phyloP scores from a whole-genome alignment of 2,888 invertebrate genomes.

The Ennomos erosarius region DNA sequence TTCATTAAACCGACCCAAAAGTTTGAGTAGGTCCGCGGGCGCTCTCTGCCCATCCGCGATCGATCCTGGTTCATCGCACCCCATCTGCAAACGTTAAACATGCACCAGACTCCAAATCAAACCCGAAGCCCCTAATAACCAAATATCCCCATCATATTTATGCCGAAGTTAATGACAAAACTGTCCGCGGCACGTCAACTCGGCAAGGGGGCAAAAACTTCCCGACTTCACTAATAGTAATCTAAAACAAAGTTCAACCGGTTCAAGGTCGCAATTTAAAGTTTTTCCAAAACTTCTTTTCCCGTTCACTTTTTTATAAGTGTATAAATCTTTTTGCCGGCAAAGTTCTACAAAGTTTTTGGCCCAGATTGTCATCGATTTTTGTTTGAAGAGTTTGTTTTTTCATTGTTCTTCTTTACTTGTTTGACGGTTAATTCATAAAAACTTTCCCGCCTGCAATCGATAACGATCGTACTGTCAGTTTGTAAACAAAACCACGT shows the following conservation, averaged over 20 bases:
- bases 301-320: constrained; percentile 84
- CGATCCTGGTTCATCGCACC: constrained; percentile 75
- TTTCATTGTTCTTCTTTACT: constrained; percentile 86
- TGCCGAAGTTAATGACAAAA: constrained; percentile 61
- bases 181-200: constrained; percentile 66
- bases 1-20: constrained; percentile 79
- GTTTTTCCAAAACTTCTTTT: constrained; percentile 84
- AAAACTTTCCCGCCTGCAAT: constrained; percentile 82
- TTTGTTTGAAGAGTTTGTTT: constrained; percentile 86
- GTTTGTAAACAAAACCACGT: constrained; percentile 75
- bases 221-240: constrained; percentile 81
- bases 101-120: constrained; percentile 56
- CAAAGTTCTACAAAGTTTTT: constrained; percentile 83
- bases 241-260: constrained; percentile 81
- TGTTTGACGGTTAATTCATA: constrained; percentile 86
- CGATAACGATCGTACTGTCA: constrained; percentile 70
- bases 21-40: constrained; percentile 67
- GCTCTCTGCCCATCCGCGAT: constrained; percentile 63
- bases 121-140: constrained; percentile 42
- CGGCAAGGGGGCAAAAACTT: constrained; percentile 74
- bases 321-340: constrained; percentile 85
- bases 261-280: constrained; percentile 87
- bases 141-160: constrained; percentile 63
- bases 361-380: constrained; percentile 86
- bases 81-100: constrained; percentile 55